Evolutionary conservation across 2,888 invertebrate genomes (phyloP).

Genomic region (Eristalis tenax): DNA sequence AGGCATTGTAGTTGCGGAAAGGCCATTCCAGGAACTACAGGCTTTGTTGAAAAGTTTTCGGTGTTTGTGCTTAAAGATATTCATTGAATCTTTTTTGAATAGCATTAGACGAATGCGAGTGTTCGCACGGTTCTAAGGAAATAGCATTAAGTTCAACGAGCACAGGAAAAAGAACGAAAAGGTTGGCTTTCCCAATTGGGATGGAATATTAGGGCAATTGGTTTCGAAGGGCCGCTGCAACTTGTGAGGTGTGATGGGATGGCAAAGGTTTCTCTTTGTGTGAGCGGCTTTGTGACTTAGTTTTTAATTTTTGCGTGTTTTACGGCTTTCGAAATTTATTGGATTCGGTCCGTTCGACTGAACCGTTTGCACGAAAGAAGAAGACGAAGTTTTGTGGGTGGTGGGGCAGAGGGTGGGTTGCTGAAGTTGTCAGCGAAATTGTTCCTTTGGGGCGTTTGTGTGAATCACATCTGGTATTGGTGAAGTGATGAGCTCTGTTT

Average conservation of each 20-base stretch:
- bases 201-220: neutral
- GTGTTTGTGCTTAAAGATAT: neutral
- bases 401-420: no score
- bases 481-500: no score
- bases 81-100: neutral
- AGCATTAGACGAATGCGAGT: neutral
- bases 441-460: no score
- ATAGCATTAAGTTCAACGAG: neutral
- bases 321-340: no score
- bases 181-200: neutral
- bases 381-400: no score
- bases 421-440: no score
- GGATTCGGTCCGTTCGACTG: no score
- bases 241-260: neutral
- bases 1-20: neutral
- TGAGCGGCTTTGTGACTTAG: no score
- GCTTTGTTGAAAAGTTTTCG: neutral
- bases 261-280: no score
- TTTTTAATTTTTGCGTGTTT: no score
- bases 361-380: no score
- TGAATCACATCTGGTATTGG: no score
- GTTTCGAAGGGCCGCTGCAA: neutral
- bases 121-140: neutral
- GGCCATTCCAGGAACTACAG: neutral
- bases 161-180: neutral